Base-by-base conservation (phyloP, 2,113 vertebrate species). In the Hippocampus abdominalis region DNA sequence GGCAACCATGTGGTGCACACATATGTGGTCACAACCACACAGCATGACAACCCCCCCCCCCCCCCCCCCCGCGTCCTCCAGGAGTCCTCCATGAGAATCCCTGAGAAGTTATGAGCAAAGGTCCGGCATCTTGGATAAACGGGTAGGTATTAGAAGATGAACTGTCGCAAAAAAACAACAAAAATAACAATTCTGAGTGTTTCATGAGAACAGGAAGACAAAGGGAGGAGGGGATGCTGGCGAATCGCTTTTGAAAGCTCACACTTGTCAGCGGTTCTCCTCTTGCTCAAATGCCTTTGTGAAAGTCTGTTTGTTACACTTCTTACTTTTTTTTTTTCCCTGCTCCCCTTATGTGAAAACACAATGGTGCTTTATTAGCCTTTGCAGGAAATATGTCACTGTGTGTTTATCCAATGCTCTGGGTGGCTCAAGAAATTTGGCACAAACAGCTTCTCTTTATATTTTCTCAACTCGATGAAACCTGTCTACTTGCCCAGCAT, bases 1-100 rank as follows among this genome's bases (percentile, higher is more conserved):
- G 87, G 86, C 79, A 81, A 77, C 81, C 87, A 85, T 90, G 87
- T 90, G 87, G 81, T 80, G 81, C 82, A 77, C 89, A 84, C 89
- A 88, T 85, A 88, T 90, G 89, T 88, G 89, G 83, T 86, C 80
- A 72, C 86, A 79, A 82, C 77, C 78, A 77, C 81, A 48, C 89
- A 82, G 86, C 83, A 74, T 76, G 86, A 86, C 71, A 75, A n/a
- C 32, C 0, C 32, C 32, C 32, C 29, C 29, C 0, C 29, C 84
- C 7, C 51, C 11, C 13, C 83, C 21, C 51, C 63, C 36, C 23
- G 4, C 76, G 88, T 87, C 88, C 87, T 88, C 88, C 84, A 88
- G 78, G 78, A 87, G 87, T 87, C 88, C 87, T 90, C 85, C 77
- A 79, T 49, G 0, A 77, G 77, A 82, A 84, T 86, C 81, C 32